Base-by-base conservation (phyloP, 2,113 vertebrate genomes). In the Thamnophis sirtalis region DNA sequence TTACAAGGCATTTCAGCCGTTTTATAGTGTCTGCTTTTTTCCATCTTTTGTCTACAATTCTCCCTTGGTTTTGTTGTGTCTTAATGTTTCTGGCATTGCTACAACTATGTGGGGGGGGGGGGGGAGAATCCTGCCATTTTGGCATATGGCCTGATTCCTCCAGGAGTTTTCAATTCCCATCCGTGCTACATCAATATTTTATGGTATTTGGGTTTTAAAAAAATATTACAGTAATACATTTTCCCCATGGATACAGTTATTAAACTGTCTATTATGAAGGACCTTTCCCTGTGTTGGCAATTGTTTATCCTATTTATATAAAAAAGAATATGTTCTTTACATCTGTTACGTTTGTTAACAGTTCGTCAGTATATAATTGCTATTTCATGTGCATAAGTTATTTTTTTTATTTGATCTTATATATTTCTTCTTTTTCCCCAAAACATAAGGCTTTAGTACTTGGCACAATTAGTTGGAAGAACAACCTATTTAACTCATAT, bases 91-190 rank as follows among this genome's bases (percentile, higher is more conserved):
- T 43, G 6, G 1, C 6, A 5, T 92, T 28, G 50, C 68, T 91
- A 21, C 84, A 94, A 92, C 49, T 93, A 89, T 28, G 68, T 91
- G 53, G 17, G 80, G 0, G 17, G 80, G 0, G n/a, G n/a, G n/a
- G n/a, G n/a, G n/a, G n/a, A 55, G 90, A 28, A 21, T 90, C 51
- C 38, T 91, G 88, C 84, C 91, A 0, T 89, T 63, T 89, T 85
- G 92, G 93, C 88, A 51, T 50, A 54, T 24, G 50, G 63, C 33
- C 24, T 0, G 15, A n/a, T 90, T 88, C 48, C 0, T 0, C 21
- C 50, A 90, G 63, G 88, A 89, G 92, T 91, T 68, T 1, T 89
- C 50, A 17, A 91, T 90, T 9, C 73, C 2, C 92, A 55, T 92
- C 94, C 89, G 38, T 89, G 15, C 22, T 55, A 26, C 86, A 54